Conservation (phyloP, 1,140 invertebrate species). For the Papilio aristodemus region DNA sequence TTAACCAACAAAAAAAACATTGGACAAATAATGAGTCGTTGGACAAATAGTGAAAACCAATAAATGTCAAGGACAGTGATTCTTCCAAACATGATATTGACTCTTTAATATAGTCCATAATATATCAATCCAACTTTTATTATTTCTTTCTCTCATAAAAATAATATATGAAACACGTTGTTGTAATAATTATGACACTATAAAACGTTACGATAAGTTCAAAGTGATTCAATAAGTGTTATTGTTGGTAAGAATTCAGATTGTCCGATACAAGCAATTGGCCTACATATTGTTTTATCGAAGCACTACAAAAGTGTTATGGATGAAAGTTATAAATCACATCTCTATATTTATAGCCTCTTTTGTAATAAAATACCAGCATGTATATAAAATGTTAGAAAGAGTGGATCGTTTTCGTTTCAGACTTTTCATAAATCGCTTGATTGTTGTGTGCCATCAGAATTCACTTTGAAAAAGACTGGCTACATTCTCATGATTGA, state of each 20-base stretch:
- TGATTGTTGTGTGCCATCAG: too few species aligned
- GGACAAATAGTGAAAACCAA: too few species aligned
- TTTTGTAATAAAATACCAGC: neutral
- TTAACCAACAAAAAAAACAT: too few species aligned
- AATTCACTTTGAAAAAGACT: too few species aligned
- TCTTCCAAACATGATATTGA: too few species aligned
- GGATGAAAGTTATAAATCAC: neutral
- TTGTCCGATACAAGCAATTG: constrained; percentile 12
- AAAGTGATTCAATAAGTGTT: neutral
- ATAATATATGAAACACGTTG: neutral
- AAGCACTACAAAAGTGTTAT: constrained; percentile 7
- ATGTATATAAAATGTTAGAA: too few species aligned
- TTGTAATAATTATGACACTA: constrained; percentile 5
- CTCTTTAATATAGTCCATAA: neutral
- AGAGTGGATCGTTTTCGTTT: too few species aligned
- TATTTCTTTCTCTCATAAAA: neutral
- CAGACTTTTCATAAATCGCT: too few species aligned
- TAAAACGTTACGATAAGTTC: neutral
- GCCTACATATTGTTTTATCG: constrained; percentile 20
- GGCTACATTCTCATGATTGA: too few species aligned
- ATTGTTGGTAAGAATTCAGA: constrained; percentile 13
- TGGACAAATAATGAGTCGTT: too few species aligned
- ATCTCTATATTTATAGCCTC: neutral
- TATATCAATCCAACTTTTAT: constrained; percentile 13
- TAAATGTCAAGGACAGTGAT: too few species aligned